Evolutionary conservation across 2,888 invertebrate genomes (phyloP), one percentile per base, ranked within the genome.

Genomic region (Megaustenia siamemsis): DNA sequence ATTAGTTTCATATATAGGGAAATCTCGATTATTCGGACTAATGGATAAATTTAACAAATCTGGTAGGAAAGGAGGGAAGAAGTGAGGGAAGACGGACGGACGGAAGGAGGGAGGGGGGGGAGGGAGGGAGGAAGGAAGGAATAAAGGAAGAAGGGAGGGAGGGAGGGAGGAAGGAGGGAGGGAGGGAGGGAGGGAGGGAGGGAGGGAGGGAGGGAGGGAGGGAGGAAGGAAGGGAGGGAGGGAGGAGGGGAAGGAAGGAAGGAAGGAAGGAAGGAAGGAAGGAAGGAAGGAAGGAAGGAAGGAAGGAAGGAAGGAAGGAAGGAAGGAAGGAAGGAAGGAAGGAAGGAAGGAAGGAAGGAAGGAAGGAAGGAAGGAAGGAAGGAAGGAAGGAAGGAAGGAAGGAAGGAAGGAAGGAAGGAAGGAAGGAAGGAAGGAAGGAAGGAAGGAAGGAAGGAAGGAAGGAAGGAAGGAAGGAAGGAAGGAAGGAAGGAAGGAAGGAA

Each of bases 141-240:
- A 68, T 1, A 28, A 10, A 66, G 43, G 45, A 21, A 80, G 68
- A 68, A 21, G 80, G 56, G 80, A 68, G 80, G 43, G 80, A 68
- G 80, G 45, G 68, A 66, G 66, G 32, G 28, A 66, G 66, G 15
- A 40, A 78, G 60, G 63, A 63, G 63, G 38, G 63, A 35, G n/a
- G 66, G 15, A 32, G 32, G 10, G 66, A 32, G 32, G 66, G 32
- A 32, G 28, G 66, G 28, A 15, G 32, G 28, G 32, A 32, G 32
- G 28, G 15, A n/a, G 32, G 32, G 28, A 32, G 32, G 28, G n/a
- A 32, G 66, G 28, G n/a, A 28, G 15, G 28, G 32, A 32, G 32
- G 28, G 12, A 5, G n/a, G 28, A n/a, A 32, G 32, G 28, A n/a
- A 15, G 3, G 28, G 5, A 66, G 32, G 28, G 32, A 66, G 32